Evolutionary conservation across 2,888 invertebrate genomes (phyloP).

Genomic region (Schizaphis graminum): DNA sequence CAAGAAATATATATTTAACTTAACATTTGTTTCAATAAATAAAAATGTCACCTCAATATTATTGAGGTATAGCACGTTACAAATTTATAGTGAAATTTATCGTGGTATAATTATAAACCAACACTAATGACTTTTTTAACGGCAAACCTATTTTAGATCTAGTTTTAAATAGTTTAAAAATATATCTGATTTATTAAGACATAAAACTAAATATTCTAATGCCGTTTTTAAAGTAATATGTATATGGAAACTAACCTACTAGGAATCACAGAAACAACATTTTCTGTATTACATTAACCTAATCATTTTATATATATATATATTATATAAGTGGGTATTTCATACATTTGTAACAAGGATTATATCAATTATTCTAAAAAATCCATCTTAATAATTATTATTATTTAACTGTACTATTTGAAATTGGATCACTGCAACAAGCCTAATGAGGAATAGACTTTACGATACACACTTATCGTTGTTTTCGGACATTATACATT

Average conservation of each 20-base stretch:
- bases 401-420: not conserved
- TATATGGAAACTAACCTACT: not conserved
- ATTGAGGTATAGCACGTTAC: not conserved
- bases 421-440: not conserved
- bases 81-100: not conserved
- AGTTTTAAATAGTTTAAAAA: not conserved
- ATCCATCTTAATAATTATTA: not conserved
- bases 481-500: not conserved
- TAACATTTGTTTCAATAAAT: not conserved
- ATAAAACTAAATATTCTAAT: not conserved
- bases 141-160: not conserved
- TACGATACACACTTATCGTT: too few relatives aligned
- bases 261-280: not conserved
- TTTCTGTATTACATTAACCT: not conserved
- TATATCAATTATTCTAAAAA: too few relatives aligned
- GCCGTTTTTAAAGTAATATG: not conserved
- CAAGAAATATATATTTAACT: not conserved
- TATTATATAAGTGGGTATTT: too few relatives aligned
- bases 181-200: not conserved
- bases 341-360: too few relatives aligned
- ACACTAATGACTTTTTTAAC: not conserved
- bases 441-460: not conserved
- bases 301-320: too few relatives aligned
- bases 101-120: not conserved
- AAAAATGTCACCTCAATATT: not conserved